Percentiles rank a stretch among this genome's conserved stretches.
These are phyloP conservation scores for Nyctalus aviator DNA, from an alignment of 2,797 vertebrate species.

Conservation along the genomic window DNA sequence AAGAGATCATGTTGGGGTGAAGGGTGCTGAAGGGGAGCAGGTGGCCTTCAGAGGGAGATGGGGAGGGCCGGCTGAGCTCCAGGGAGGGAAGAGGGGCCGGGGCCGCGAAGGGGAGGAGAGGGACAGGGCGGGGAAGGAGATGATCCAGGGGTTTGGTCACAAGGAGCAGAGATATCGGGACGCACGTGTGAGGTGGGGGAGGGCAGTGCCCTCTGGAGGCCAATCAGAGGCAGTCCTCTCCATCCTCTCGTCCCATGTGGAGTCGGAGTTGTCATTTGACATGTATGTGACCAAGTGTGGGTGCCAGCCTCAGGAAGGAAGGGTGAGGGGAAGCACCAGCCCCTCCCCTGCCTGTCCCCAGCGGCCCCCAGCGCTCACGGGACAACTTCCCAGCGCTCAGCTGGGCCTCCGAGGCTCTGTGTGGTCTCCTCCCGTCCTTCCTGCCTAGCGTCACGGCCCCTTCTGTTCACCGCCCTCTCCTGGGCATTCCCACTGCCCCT, in stretches of 20 bases:
- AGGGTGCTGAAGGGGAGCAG: no score
- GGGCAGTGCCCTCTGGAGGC: neutral
- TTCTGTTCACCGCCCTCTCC: no score
- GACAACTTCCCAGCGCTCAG: neutral
- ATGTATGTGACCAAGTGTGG: neutral
- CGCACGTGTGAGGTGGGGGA: fast-evolving
- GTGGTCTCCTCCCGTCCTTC: neutral
- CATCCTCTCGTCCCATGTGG: neutral
- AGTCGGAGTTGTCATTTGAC: neutral
- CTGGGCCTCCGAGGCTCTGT: fast-evolving
- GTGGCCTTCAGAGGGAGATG: no score
- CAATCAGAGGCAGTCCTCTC: neutral
- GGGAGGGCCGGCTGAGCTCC: no score
- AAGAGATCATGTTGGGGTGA: no score
- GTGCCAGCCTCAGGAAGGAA: neutral
- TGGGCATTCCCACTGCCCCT: no score
- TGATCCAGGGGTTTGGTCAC: neutral
- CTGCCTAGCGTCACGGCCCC: no score
- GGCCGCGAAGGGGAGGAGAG: neutral
- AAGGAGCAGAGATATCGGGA: neutral
- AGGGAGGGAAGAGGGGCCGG: no score
- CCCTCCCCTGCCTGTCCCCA: neutral
- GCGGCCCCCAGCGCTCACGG: fast-evolving
- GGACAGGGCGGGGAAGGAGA: neutral
- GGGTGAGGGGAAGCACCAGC: neutral